Conservation (phyloP, 2,113 vertebrate genomes). For the Oxyruncus cristatus region DNA sequence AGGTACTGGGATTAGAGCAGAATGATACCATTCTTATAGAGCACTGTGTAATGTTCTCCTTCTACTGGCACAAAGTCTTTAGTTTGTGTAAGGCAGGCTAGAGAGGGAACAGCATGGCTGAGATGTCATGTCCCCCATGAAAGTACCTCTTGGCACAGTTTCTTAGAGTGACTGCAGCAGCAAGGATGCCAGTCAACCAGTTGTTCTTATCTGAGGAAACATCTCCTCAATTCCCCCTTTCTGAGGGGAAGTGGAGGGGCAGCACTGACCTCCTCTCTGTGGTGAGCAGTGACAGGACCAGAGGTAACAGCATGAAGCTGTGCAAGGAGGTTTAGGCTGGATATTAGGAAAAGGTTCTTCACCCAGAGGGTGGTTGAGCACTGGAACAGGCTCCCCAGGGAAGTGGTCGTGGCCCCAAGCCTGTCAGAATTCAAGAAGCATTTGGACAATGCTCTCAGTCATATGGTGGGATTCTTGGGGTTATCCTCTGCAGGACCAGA, state of each 20-base stretch:
- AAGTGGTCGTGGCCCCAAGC: neutral
- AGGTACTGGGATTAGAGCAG: neutral
- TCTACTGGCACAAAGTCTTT: neutral
- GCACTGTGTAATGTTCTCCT: neutral
- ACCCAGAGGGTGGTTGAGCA: neutral
- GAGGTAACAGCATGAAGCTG: neutral
- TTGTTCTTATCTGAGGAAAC: neutral
- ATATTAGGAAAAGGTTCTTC: neutral
- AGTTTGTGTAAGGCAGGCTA: neutral
- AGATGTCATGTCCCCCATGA: neutral
- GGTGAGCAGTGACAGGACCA: neutral
- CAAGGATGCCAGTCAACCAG: neutral
- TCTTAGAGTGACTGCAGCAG: neutral
- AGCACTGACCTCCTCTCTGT: neutral
- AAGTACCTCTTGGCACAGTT: neutral
- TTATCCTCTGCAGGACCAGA: neutral
- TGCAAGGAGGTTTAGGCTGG: neutral
- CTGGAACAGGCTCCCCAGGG: neutral
- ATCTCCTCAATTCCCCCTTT: neutral
- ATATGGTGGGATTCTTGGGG: neutral
- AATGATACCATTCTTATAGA: neutral
- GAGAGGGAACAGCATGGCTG: neutral
- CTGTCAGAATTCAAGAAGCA: neutral
- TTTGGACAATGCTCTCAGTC: neutral
- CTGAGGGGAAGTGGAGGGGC: neutral